Evolutionary conservation across 2,888 invertebrate genomes (phyloP).

Genomic region (Cinara cedri): DNA sequence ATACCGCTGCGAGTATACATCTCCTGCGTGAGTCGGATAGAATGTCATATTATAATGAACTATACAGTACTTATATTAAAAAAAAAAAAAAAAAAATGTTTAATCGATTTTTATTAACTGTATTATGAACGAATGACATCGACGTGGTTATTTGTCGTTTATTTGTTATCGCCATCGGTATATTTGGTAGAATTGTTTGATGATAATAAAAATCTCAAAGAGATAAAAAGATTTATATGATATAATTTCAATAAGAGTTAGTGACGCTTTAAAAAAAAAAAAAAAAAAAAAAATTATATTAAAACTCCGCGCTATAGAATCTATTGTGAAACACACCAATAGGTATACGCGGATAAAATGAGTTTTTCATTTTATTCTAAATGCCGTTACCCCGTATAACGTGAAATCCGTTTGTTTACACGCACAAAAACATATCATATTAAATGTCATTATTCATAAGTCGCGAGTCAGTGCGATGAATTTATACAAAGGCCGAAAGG

Average conservation of each 20-base stretch:
- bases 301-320: background rate
- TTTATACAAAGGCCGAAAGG: background rate
- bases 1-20: background rate
- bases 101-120: too few relatives aligned
- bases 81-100: too few relatives aligned
- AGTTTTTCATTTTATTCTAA: too few relatives aligned
- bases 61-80: too few relatives aligned
- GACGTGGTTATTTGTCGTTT: too few relatives aligned
- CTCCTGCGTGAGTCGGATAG: background rate
- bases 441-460: background rate
- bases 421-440: background rate
- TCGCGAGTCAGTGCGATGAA: background rate
- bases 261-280: background rate
- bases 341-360: conserved; percentile 1
- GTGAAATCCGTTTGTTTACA: background rate
- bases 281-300: background rate
- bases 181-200: too few relatives aligned
- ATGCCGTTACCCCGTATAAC: background rate
- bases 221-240: background rate
- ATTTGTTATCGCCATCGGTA: too few relatives aligned
- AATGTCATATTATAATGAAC: background rate
- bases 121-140: too few relatives aligned
- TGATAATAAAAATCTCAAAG: background rate
- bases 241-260: background rate
- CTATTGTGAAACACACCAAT: too few relatives aligned